These are phyloP conservation scores for Apomyelois bistriatella DNA, from an alignment of 2,888 invertebrate species.

Conservation along the genomic window DNA sequence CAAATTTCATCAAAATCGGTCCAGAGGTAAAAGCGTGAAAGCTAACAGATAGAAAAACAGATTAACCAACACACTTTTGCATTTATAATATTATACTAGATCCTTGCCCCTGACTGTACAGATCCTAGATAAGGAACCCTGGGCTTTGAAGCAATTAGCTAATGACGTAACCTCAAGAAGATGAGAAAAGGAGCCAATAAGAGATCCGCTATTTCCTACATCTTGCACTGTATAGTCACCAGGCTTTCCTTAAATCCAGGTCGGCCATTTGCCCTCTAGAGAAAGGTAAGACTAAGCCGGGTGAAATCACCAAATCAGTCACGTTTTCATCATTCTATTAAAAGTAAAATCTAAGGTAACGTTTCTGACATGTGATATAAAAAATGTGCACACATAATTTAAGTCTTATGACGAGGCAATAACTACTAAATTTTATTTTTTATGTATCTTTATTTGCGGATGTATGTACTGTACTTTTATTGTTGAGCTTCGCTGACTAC, in stretches of 20 bases:
- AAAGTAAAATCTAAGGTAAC: conserved; percentile 33
- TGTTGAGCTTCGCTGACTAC: not conserved
- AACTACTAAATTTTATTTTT: not conserved
- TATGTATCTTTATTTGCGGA: not conserved
- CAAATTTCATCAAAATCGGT: too few species aligned
- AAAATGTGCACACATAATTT: not conserved
- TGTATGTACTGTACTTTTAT: not conserved
- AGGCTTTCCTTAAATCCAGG: conserved; percentile 56
- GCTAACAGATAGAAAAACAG: too few species aligned
- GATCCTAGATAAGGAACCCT: too few species aligned
- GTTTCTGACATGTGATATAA: conserved; percentile 2
- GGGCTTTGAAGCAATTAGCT: too few species aligned
- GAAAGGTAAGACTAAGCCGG: conserved; percentile 52
- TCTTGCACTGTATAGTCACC: conserved; percentile 23
- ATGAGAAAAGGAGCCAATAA: too few species aligned
- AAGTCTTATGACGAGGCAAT: not conserved
- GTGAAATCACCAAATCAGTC: conserved; percentile 46
- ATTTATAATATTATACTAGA: too few species aligned
- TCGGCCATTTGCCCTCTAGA: conserved; percentile 60
- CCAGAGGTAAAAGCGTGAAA: too few species aligned
- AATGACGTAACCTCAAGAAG: too few species aligned
- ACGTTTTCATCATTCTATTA: conserved; percentile 32
- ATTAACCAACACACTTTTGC: too few species aligned
- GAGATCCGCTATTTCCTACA: conserved; percentile 19
- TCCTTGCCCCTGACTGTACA: too few species aligned